Percentiles rank a stretch among this genome's conserved stretches.
Conservation (phyloP, 2,888 invertebrate species). For the Hetaerina titia region DNA sequence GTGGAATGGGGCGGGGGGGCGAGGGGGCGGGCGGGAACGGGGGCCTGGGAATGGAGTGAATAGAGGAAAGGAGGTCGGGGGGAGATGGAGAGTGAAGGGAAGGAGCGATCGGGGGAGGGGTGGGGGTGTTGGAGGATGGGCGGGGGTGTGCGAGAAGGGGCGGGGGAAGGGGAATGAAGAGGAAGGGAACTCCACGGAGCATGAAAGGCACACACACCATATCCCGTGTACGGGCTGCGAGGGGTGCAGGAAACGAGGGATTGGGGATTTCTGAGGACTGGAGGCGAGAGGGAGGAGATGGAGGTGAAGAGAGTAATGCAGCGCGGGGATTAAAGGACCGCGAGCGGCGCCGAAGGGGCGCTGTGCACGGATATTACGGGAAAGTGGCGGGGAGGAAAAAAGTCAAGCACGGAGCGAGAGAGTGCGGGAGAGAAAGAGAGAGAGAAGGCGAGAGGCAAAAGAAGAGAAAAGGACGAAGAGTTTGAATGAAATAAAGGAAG, state of each 20-base stretch:
- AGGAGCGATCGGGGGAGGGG: no score
- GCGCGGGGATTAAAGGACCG: not conserved
- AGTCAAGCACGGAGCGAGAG: not conserved
- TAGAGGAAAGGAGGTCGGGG: not conserved
- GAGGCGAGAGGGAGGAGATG: no score
- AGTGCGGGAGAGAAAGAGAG: not conserved
- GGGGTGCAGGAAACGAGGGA: not conserved
- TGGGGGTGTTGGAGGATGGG: no score
- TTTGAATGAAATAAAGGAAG: not conserved
- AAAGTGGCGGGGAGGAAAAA: not conserved
- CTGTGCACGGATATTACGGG: not conserved
- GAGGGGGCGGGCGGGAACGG: not conserved
- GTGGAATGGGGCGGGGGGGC: not conserved
- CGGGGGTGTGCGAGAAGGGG: no score
- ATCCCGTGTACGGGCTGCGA: not conserved
- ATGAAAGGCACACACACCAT: not conserved
- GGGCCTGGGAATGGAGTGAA: not conserved
- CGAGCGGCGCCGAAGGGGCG: no score
- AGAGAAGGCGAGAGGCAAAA: not conserved
- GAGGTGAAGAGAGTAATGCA: not conserved
- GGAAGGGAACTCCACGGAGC: not conserved
- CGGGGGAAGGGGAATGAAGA: not conserved
- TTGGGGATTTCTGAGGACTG: not conserved
- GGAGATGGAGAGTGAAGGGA: not conserved
- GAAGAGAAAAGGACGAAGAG: not conserved